Evolutionary conservation across 1,140 invertebrate species (phyloP).

Genomic region (Pinna nobilis): DNA sequence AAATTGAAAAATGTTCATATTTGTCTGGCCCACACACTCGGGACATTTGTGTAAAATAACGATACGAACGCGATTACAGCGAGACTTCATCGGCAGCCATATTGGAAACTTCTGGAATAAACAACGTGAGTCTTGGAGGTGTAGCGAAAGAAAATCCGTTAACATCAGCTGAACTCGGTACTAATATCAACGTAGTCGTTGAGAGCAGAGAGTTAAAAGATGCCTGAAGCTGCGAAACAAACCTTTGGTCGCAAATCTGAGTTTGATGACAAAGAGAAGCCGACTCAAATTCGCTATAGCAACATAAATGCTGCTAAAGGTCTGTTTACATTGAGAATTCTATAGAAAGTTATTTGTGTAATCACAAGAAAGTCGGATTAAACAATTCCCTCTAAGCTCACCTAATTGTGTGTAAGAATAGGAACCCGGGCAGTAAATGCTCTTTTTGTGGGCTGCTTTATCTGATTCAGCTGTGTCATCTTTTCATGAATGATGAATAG

Average conservation of each 20-base stretch:
- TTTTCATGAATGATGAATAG: neutral
- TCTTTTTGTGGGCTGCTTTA: too few relatives aligned
- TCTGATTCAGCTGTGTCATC: neutral
- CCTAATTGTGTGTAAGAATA: too few relatives aligned
- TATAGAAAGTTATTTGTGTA: neutral
- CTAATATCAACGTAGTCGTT: neutral
- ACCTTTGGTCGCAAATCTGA: conserved; percentile 55
- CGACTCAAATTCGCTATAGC: conserved; percentile 92
- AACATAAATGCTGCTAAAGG: conserved; percentile 99
- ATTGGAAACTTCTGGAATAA: conserved; percentile 10
- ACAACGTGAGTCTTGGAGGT: conserved; percentile 22
- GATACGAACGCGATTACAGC: neutral
- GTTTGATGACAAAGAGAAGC: conserved; percentile 88
- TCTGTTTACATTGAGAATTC: conserved; percentile 71
- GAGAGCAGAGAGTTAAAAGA: conserved; percentile 9
- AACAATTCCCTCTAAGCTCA: too few relatives aligned
- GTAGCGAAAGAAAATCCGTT: conserved; percentile 6
- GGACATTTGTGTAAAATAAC: too few relatives aligned
- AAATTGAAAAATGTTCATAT: too few relatives aligned
- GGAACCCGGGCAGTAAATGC: too few relatives aligned
- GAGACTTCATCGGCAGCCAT: conserved; percentile 13
- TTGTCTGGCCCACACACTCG: too few relatives aligned
- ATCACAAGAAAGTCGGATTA: neutral
- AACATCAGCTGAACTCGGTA: neutral
- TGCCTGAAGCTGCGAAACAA: conserved; percentile 19